Evolutionary conservation across 2,888 invertebrate species (phyloP), one percentile per base, ranked within the genome.

Genomic region (Odontocolon sp.): DNA sequence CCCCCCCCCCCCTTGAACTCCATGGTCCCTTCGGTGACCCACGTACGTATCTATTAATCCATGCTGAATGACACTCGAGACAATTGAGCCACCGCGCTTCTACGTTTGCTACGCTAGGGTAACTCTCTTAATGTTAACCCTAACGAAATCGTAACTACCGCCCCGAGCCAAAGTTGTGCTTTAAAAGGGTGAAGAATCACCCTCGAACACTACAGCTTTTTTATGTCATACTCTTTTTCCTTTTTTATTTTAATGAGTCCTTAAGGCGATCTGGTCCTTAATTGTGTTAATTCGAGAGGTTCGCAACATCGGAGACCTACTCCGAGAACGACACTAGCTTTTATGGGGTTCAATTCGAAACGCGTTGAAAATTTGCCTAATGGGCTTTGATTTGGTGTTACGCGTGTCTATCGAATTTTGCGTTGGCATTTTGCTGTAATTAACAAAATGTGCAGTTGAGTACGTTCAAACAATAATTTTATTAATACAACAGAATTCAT

Each of bases 1-100:
- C 28, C 16, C 21, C 52, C 74, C 59, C 77, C 72, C 74, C 67
- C 74, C 69, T 75, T 67, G 47, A 73, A 47, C 40, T 47, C 36
- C 52, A 52, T 57, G 40, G 71, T 42, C 78, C 77, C 67, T 66
- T 63, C 77, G 74, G 75, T 87, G 87, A 87, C 88, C 88, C 84
- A 83, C 85, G 85, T 78, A 78, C 83, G 82, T 88, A 88, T 89
- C 88, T 88, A 88, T 89, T 89, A 89, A 88, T 88, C 87, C 88
- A 80, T 72, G 73, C 81, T 85, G 87, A 90, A 89, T 87, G 88
- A 90, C 88, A 89, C 89, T 89, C 84, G 84, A 89, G 87, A 86
- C 87, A 87, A 83, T 82, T 74, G 68, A 67, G 75, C 79, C 68
- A 72, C 74, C 72, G 72, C 67, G 78, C 77, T 57, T 73, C 69